Base-by-base conservation (phyloP, 2,113 vertebrate genomes). In the Austrofundulus limnaeus region DNA sequence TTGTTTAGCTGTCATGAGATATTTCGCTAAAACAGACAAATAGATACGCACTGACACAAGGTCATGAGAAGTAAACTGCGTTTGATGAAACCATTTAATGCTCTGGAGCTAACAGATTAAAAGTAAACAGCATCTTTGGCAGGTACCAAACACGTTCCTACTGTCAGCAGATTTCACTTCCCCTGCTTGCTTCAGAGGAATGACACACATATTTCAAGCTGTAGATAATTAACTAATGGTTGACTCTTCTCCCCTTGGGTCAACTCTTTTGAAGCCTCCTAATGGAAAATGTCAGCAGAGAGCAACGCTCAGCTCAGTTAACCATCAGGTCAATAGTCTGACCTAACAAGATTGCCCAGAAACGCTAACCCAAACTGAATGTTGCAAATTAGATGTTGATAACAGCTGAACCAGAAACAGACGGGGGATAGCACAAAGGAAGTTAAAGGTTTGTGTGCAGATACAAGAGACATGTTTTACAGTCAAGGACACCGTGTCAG, bases 181-280 rank as follows among this genome's bases (percentile, higher is more conserved):
- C 70, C 61, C 62, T 20, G 11, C 39, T 39, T 13, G 19, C 39
- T 6, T 21, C 21, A 56, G 7, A 28, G 39, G 56, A 42, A 75
- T 14, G 41, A 41, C 56, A 59, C 67, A 54, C 62, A 78, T 25
- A 68, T 23, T 12, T 72, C 65, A 51, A 25, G 43, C 58, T 65
- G 79, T 17, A 56, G 81, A 82, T 75, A 64, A 87, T 82, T 82
- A 83, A 82, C 82, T 78, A 78, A 89, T 61, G 76, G 71, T 39
- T 5, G 15, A 39, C 55, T 43, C 50, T 21, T 50, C 39, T 58
- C 50, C 41, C n/a, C 48, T 73, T 72, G 13, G 45, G 38, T 56
- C 12, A 0, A 31, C 41, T 21, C 48, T 53, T 21, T 19, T 8
- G 41, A 69, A 34, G 41, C 17, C 47, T 61, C 73, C 56, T 65